Evolutionary conservation across 2,888 invertebrate genomes (phyloP), one percentile per base, ranked within the genome.

Genomic region (Limulus polyphemus): DNA sequence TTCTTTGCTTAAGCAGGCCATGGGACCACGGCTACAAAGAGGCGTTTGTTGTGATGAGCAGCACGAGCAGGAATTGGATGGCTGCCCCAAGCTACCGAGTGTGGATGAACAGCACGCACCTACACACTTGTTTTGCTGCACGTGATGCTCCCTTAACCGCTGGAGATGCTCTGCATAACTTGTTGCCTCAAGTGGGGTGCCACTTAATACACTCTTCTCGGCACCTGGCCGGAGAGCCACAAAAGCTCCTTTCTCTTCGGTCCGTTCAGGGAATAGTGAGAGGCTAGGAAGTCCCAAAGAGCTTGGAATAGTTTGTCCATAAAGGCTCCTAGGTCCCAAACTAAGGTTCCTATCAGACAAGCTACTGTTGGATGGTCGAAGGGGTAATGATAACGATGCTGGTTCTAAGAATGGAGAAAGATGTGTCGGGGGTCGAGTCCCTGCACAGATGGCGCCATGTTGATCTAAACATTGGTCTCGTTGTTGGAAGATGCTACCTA

Each of bases 81-180:
- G 13, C 48, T 62, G 65, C 10, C 62, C 61, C 16, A 65, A 56
- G 11, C 65, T 61, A 55, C 61, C 11, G 11, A 63, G 56, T 11
- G 60, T 14, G 51, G 55, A 55, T 10, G 62, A 57, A 47, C 64
- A 66, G 47, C 66, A 66, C 47, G 64, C 59, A 14, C 49, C 57
- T 49, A 47, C 60, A 32, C 65, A 65, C 55, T 65, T 65, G 11
- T 59, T 62, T 16, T 64, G 64, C 12, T 58, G 47, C n/a, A 62
- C 46, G 32, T 64, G 64, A 46, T 64, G 64, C 55, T 64, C 64
- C 49, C 64, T 56, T 0, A 66, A 9, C 17, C 64, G 56, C 11
- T 65, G 65, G 10, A 65, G 51, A 48, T 65, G 65, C 47, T 65
- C 65, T 2, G 65, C 65, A 50, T 60, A 65, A 14, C 65, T 59